Percentiles rank a stretch among this genome's conserved stretches.
Evolutionary conservation across 2,113 vertebrate genomes (phyloP).

Genomic region (Lichenostomus cassidix): DNA sequence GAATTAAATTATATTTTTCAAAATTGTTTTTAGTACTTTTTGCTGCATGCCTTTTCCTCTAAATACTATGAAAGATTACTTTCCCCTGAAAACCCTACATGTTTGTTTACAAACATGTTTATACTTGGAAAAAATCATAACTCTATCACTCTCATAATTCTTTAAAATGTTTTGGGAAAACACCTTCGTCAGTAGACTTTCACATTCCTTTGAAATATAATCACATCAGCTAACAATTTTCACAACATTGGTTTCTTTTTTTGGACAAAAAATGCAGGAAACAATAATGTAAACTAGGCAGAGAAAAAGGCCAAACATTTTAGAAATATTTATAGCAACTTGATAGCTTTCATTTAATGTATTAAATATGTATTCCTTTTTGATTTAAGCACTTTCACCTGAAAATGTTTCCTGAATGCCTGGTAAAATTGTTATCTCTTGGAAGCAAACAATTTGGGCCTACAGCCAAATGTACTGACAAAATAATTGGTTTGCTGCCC

Average conservation of each 20-base stretch:
- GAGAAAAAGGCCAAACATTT: background rate
- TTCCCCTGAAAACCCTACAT: background rate
- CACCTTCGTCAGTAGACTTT: background rate
- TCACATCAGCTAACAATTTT: background rate
- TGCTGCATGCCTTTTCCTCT: background rate
- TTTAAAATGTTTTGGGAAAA: background rate
- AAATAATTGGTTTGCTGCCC: background rate
- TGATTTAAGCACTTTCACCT: background rate
- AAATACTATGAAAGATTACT: background rate
- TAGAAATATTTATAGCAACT: background rate
- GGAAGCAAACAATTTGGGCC: background rate
- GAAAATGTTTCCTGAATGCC: background rate
- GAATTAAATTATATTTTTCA: background rate
- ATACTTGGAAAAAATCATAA: background rate
- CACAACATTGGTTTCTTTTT: background rate
- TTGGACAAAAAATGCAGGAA: background rate
- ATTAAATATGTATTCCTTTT: background rate
- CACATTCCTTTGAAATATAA: background rate
- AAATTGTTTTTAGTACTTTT: background rate
- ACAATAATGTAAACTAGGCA: background rate
- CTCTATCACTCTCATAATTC: background rate
- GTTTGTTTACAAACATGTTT: background rate
- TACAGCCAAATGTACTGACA: background rate
- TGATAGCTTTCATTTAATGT: background rate
- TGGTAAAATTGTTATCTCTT: background rate